phyloP scores from a whole-genome alignment of 2,888 invertebrate species.

The Empis livida region DNA sequence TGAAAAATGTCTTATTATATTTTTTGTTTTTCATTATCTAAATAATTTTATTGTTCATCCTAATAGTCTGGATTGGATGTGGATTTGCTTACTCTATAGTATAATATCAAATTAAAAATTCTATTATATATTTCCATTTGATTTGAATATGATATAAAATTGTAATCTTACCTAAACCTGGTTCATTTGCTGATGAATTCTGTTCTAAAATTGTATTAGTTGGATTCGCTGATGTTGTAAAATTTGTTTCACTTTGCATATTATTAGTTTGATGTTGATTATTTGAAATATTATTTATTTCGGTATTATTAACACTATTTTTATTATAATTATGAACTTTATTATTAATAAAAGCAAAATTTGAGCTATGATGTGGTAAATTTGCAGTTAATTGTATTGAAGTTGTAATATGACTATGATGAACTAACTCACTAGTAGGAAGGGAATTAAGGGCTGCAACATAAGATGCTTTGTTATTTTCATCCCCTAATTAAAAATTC shows the following conservation, averaged over 20 bases:
- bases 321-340: slow-evolving; percentile 22
- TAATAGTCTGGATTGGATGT: no score
- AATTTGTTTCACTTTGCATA: slow-evolving; percentile 23
- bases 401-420: slow-evolving; percentile 32
- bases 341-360: slow-evolving; percentile 27
- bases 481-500: no score
- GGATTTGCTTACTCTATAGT: no score
- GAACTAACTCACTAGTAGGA: slow-evolving; percentile 31
- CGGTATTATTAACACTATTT: slow-evolving; percentile 11
- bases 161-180: slow-evolving; percentile 14
- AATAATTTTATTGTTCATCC: no score
- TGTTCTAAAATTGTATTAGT: slow-evolving; percentile 33
- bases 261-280: slow-evolving; percentile 17
- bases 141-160: no score
- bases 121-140: no score
- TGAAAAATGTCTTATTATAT: no score
- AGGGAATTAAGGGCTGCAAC: slow-evolving; percentile 14
- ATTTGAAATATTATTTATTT: slow-evolving; percentile 13
- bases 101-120: no score
- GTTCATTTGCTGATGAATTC: slow-evolving; percentile 30
- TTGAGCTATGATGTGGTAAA: slow-evolving; percentile 23
- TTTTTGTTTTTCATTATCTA: no score
- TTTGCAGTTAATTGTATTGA: slow-evolving; percentile 32
- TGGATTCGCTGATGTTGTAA: slow-evolving; percentile 32
- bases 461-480: no score